Evolutionary conservation across 2,888 invertebrate genomes (phyloP), one percentile per base, ranked within the genome.

Genomic region (Tetranychus piercei): DNA sequence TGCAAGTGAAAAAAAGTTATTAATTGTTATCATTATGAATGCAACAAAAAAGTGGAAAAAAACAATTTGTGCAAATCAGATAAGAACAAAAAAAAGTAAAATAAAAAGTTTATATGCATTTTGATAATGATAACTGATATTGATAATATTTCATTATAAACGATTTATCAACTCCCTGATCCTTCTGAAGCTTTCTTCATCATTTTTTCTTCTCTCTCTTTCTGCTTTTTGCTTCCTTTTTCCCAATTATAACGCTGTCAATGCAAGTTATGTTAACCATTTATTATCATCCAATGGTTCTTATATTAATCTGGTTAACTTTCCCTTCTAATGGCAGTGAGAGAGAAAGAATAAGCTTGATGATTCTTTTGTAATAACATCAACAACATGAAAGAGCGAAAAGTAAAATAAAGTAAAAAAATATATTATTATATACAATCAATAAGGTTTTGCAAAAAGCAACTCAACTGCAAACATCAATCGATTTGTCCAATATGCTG

Each of bases 101-200:
- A 45, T 9, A 45, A 55, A 55, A 55, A 55, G 15, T 55, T 9
- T 55, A 55, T 55, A 55, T 55, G 55, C 55, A 55, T 55, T 55
- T 55, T 55, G 55, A 55, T 55, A 55, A 55, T 55, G 55, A 55
- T 55, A 55, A 55, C 55, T 55, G 3, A 7, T 9, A 55, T 55
- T 55, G 55, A 55, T 55, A 55, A 55, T 55, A 55, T 55, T 55
- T 55, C 55, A 55, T 55, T 55, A 55, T 55, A 55, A 55, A 55
- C 55, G 55, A 55, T 55, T 55, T 55, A 55, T 55, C 55, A 55
- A 55, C 55, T 55, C 55, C 55, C 55, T 55, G 55, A 55, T 55
- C 55, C 55, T 55, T 55, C 15, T 15, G 55, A 9, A 15, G 55
- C 7, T 55, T 55, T 55, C 55, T 15, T 55, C 55, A 55, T 55